Percentiles rank a stretch among this genome's conserved stretches.
phyloP scores from a whole-genome alignment of 2,888 invertebrate genomes.

The Trichopoda pennipes region DNA sequence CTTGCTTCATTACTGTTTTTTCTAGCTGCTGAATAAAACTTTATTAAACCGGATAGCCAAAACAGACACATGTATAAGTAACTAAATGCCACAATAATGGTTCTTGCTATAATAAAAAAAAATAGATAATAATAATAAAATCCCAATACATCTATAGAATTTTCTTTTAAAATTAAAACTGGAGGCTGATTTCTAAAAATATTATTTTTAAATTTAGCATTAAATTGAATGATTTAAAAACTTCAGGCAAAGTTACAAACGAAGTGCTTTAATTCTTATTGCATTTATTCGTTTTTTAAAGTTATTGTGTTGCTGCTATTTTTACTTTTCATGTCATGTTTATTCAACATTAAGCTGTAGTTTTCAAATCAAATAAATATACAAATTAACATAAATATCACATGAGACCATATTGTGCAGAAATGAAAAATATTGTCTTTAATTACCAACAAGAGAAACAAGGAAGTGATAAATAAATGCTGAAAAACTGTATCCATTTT shows the following conservation, averaged over 20 bases:
- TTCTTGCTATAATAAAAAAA: slow-evolving; percentile 12
- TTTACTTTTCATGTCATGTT: slow-evolving; percentile 18
- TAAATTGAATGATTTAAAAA: neutral
- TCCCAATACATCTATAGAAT: slow-evolving; percentile 20
- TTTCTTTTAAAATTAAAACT: too few species aligned
- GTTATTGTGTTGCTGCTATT: neutral
- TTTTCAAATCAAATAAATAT: slow-evolving; percentile 26
- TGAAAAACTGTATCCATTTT: too few species aligned
- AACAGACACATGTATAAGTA: neutral
- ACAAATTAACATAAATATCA: slow-evolving; percentile 3
- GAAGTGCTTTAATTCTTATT: slow-evolving; percentile 19
- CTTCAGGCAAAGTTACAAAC: neutral
- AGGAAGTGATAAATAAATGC: too few species aligned
- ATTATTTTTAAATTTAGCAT: neutral
- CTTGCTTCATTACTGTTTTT: slow-evolving; percentile 14
- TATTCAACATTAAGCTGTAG: slow-evolving; percentile 28
- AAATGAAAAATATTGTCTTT: neutral
- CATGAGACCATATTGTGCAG: neutral
- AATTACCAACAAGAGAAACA: neutral
- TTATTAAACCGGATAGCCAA: slow-evolving; percentile 17
- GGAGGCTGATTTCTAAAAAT: neutral
- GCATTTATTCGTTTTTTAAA: neutral
- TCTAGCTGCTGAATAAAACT: slow-evolving; percentile 25
- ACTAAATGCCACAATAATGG: slow-evolving; percentile 39
- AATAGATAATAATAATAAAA: neutral